These are phyloP conservation scores for Phyllotreta cruciferae DNA, from an alignment of 2,888 invertebrate species.

Conservation along the genomic window DNA sequence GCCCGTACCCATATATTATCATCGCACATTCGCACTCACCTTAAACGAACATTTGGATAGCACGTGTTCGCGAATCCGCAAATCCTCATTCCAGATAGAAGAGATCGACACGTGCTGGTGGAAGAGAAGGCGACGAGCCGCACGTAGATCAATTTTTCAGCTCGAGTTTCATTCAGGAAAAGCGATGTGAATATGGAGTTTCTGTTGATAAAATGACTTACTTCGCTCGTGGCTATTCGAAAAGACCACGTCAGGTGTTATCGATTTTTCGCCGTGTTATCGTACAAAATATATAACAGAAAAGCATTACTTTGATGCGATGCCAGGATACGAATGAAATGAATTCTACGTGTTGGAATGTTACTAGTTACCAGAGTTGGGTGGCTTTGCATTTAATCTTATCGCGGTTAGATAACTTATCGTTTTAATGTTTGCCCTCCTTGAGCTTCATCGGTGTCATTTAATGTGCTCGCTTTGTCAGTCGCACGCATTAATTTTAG, in stretches of 20 bases:
- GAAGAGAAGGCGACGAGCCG: background rate
- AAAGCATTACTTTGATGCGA: conserved; percentile 3
- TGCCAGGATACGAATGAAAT: background rate
- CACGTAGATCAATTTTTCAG: background rate
- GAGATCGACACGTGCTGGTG: background rate
- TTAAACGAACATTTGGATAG: background rate
- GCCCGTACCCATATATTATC: no score
- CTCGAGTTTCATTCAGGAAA: conserved; percentile 32
- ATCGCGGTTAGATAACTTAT: conserved; percentile 38
- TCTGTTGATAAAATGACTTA: conserved; percentile 8
- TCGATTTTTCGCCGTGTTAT: conserved; percentile 35
- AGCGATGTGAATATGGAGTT: conserved; percentile 21
- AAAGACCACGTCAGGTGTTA: conserved; percentile 42
- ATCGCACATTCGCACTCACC: conserved; percentile 1
- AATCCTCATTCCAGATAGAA: conserved; percentile 10
- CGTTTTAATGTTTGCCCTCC: conserved; percentile 36
- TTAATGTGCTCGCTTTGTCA: conserved; percentile 4
- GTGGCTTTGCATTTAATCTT: conserved; percentile 33
- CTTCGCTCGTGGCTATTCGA: conserved; percentile 27
- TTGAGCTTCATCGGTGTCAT: conserved; percentile 19
- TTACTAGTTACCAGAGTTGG: conserved; percentile 25
- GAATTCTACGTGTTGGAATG: conserved; percentile 22
- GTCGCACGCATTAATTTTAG: background rate
- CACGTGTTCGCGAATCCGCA: conserved; percentile 7
- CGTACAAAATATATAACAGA: conserved; percentile 9